These are phyloP conservation scores for Emberiza fucata DNA, from an alignment of 2,113 vertebrate species.

Conservation along the genomic window DNA sequence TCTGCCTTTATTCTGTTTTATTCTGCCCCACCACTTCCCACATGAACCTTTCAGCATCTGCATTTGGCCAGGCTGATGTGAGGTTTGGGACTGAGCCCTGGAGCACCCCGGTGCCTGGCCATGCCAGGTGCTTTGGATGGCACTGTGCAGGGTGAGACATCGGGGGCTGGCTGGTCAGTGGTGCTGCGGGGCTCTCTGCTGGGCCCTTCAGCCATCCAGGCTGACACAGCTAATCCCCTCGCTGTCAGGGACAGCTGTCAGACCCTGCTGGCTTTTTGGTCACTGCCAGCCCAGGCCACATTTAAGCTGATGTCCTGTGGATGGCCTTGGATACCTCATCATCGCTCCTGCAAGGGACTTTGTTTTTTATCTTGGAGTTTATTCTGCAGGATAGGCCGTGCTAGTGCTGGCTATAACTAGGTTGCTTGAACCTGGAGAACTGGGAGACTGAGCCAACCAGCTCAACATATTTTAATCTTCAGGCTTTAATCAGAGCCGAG, in stretches of 20 bases:
- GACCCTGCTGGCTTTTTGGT: fast-evolving
- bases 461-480: not conserved
- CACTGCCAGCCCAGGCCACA: not conserved
- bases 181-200: not conserved
- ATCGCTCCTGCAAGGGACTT: fast-evolving
- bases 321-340: not conserved
- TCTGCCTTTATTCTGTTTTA: not conserved
- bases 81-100: fast-evolving
- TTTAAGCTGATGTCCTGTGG: not conserved
- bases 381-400: not conserved
- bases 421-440: not conserved
- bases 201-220: not conserved
- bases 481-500: not conserved
- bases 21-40: not conserved
- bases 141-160: fast-evolving
- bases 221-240: not conserved
- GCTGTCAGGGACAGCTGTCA: not conserved
- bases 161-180: fast-evolving
- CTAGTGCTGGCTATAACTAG: not conserved
- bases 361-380: not conserved
- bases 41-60: not conserved
- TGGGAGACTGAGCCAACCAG: not conserved
- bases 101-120: not conserved
- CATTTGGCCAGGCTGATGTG: not conserved
- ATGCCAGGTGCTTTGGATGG: not conserved